phyloP scores from a whole-genome alignment of 2,113 vertebrate genomes.

The Muscicapa adusta region DNA sequence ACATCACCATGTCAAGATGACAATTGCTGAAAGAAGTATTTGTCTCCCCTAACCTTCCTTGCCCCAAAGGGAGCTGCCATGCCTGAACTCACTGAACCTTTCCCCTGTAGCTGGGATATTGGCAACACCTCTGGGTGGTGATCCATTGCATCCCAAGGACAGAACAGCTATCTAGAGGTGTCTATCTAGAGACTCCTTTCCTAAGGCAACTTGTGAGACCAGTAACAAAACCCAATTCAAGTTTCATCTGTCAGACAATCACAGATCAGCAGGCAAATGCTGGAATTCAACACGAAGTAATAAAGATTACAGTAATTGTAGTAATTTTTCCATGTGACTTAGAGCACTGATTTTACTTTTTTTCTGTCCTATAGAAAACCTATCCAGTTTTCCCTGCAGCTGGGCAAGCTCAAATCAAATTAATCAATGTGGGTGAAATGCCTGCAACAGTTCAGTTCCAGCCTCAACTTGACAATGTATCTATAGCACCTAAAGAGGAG shows the following conservation, averaged over 20 bases:
- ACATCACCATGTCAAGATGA: not conserved
- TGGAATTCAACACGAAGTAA: not conserved
- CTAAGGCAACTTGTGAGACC: not conserved
- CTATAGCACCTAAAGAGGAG: fast-evolving
- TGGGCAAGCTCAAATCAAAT: constrained; percentile 79
- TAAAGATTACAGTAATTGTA: not conserved
- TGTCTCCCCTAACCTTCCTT: not conserved
- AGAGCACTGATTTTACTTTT: not conserved
- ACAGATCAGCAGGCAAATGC: not conserved
- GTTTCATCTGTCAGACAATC: not conserved
- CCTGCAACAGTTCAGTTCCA: not conserved
- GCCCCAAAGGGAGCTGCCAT: not conserved
- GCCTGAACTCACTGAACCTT: not conserved
- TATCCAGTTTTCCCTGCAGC: constrained; percentile 80
- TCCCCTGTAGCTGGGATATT: not conserved
- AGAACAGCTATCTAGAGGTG: not conserved
- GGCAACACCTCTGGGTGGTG: not conserved
- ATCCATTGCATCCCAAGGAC: not conserved
- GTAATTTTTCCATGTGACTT: not conserved
- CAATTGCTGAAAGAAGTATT: not conserved
- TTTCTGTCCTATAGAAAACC: constrained; percentile 77
- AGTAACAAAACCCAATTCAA: not conserved
- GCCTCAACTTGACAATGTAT: not conserved
- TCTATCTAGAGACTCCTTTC: not conserved
- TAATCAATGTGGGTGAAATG: constrained; percentile 76